Base-by-base conservation (phyloP, 2,888 invertebrate genomes). In the Rhogogaster chlorosoma region DNA sequence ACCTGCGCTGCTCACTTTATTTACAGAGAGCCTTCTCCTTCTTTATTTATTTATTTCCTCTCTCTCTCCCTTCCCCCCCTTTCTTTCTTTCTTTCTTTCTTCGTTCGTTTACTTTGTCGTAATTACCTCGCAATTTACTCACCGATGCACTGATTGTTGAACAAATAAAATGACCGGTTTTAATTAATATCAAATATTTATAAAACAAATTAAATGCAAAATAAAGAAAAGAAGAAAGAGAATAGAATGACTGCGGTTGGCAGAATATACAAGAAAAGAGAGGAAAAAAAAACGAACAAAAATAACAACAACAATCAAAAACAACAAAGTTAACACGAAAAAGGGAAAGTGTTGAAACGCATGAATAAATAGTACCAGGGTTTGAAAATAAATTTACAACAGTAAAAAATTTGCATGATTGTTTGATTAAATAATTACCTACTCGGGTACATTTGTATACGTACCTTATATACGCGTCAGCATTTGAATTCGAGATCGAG, bases 341-440 rank as follows among this genome's bases (percentile, higher is more conserved):
- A 61, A 26, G 67, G 6, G 67, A 67, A 26, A 67, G 32, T 67
- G 67, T 67, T 67, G 32, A 67, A 67, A 67, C 67, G 67, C 32
- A 32, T 29, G 42, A 42, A 73, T 42, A 73, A 73, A 73, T 42
- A 73, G 38, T 73, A 38, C 15, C 36, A 73, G 67, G 67, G 67
- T 67, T 22, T 22, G 22, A 73, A 42, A 73, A 73, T 73, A 42
- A 73, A 73, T 73, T 73, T 22, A 73, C 18, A 73, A 42, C 73
- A 9, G 5, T 4, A 32, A 67, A 70, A 73, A 73, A 42, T 73
- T 73, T 42, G 22, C 42, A 73, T 42, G 73, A n/a, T 29, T 73
- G 73, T 73, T 73, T 73, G 73, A 42, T 73, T n/a, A 42, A 73
- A 73, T 73, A 73, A 73, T 73, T 73, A 73, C 38, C 18, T n/a